Base-by-base conservation (phyloP, 2,888 invertebrate genomes). In the Hirudinaria manillensis region DNA sequence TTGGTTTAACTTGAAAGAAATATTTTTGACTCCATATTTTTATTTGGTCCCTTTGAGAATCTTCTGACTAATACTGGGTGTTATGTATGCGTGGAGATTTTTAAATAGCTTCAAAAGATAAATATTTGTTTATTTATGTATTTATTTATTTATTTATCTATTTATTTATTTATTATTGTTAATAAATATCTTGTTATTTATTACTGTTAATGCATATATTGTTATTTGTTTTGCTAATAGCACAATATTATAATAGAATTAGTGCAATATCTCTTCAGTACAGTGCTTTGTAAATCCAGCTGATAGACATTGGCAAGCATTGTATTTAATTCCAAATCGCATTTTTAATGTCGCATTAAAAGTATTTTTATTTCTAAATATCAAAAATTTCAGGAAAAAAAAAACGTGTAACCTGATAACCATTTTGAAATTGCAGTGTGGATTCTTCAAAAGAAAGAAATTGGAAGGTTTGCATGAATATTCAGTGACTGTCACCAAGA, bases 401-500 rank as follows among this genome's bases (percentile, higher is more conserved):
- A 45, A 45, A 45, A 45, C 45, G 45, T 45, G 13, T 10, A 45
- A 16, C 13, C 1, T 16, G 45, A 45, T 2, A 45, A 45, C 16
- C 3, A 38, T 38, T 45, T 45, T 6, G 10, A 45, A 45, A 45
- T 55, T 73, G 13, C 36, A 73, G 73, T 65, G 61, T 55, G 65
- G 65, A 32, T 73, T 73, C 29, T 73, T 73, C 73, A 56, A 65
- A 34, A 51, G 73, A 2, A 65, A 32, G 29, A 73, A 32, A 36
- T 36, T 61, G 38, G 73, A 73, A 21, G 34, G 55, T 2, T 21
- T 56, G n/a, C 72, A 72, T 4, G 32, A 72, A 53, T 72, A 72
- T 53, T 72, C 72, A 2, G 73, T 73, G 3, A 73, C 61, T 3
- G 56, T 73, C n/a, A 73, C 73, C 38, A 73, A 55, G 10, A 73